Base-by-base conservation (phyloP, 2,797 vertebrate genomes). In the Echiichthys vipera region DNA sequence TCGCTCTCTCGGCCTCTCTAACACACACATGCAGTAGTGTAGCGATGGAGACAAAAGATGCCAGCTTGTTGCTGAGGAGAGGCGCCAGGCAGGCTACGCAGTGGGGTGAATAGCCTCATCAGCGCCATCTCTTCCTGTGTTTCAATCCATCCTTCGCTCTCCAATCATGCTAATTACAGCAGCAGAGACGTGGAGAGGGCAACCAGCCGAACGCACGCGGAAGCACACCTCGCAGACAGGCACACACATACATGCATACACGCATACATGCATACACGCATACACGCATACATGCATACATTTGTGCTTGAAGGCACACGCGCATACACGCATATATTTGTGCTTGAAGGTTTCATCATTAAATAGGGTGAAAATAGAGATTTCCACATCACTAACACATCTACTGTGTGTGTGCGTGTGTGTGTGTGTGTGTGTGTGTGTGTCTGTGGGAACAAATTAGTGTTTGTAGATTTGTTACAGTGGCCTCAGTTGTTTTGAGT, bases 151-250 rank as follows among this genome's bases (percentile, higher is more conserved):
- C 78, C 72, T 57, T 82, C 25, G 12, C 77, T 80, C 77, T 89
- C 76, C 76, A 91, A 87, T 92, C 90, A 91, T 50, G 54, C 74
- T 88, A 90, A 92, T 93, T 89, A 86, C 74, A 56, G 34, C 74
- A 56, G 34, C 56, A 40, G 49, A 81, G 47, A 47, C 46, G 73
- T 53, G 65, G 32, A 77, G 69, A 54, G 79, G 53, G 43, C 51
- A 61, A 55, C 56, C 39, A 62, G 56, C 50, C 42, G 15, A 66
- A 65, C 65, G 43, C 36, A 25, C n/a, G 9, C 49, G 42, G 3
- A 17, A 36, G 9, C 42, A 55, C 7, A n/a, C 20, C 51, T 40
- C 29, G 7, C 27, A 55, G 46, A 55, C 69, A 74, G 7, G 6
- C 30, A 40, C 25, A 30, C 39, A 37, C 20, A 20, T 13, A 61